Base-by-base conservation (phyloP, 2,113 vertebrate species). In the Platichthys stellatus region DNA sequence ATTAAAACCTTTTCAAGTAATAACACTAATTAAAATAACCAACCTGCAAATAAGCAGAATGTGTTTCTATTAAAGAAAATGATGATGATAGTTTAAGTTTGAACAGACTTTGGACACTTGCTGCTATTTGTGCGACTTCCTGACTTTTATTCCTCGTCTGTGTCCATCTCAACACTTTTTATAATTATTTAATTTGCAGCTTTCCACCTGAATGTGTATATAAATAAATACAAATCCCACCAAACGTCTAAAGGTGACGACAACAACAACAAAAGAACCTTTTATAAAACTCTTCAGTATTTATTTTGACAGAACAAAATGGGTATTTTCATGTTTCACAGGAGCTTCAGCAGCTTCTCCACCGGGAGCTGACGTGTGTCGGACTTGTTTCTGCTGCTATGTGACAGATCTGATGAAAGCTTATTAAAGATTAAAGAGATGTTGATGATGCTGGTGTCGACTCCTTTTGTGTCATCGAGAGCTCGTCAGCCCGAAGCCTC, bases 271-370 rank as follows among this genome's bases (percentile, higher is more conserved):
- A 90, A 89, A 92, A 65, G 20, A n/a, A 54, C n/a, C 51, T 54
- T 54, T 54, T 54, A 8, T 54, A 54, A n/a, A 54, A 54, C 5
- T 54, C 72, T 86, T 92, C 88, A 89, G 83, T 93, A 89, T 93
- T 93, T 93, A 92, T 93, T 93, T 92, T 93, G 85, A 89, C 89
- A 87, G 86, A 93, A 88, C 84, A 90, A 92, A 89, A 91, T 86
- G 68, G 63, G 83, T 92, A 88, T 92, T 93, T 91, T 94, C 91
- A 91, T 92, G 90, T 93, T 90, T 84, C 80, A 73, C 76, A 82
- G 72, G 17, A 76, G 67, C 38, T 70, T 74, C 18, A 81, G 68
- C 79, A 51, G 90, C 91, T 93, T 92, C 90, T 93, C 84, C 90
- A 86, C 84, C 76, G 74, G 86, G 87, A 92, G 91, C 90, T 90